These are phyloP conservation scores for Vireo griseus DNA, from an alignment of 2,797 vertebrate genomes.

Conservation along the genomic window DNA sequence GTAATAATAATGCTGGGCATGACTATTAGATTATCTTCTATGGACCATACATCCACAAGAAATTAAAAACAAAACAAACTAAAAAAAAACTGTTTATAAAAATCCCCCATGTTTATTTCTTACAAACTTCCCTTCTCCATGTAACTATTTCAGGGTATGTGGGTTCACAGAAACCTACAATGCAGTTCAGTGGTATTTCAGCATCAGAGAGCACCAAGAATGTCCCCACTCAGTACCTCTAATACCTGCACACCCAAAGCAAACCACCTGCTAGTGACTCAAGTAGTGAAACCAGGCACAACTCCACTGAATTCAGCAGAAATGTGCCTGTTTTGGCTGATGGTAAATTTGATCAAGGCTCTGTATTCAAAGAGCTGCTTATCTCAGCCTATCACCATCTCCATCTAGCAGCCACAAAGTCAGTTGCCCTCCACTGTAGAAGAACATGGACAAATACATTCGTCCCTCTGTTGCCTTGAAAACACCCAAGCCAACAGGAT, in stretches of 20 bases:
- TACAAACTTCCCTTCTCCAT: neutral
- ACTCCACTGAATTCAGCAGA: neutral
- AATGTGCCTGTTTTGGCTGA: neutral
- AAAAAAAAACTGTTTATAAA: neutral
- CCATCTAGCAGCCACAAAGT: neutral
- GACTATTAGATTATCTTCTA: neutral
- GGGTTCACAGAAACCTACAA: accelerated
- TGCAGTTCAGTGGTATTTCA: neutral
- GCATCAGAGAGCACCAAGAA: neutral
- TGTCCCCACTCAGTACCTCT: accelerated
- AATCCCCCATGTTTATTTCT: neutral
- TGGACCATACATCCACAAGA: accelerated
- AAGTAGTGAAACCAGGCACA: neutral
- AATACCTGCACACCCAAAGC: neutral
- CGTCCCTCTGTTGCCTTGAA: neutral
- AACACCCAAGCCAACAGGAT: neutral
- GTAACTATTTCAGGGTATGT: accelerated
- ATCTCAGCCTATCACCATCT: neutral
- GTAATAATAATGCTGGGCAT: neutral
- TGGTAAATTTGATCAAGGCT: neutral
- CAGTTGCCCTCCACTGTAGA: neutral
- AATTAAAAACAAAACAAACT: neutral
- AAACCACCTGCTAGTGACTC: neutral
- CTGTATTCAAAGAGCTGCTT: neutral
- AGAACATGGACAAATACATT: neutral